Percentiles rank a stretch among this genome's conserved stretches.
Evolutionary conservation across 2,797 vertebrate species (phyloP).

Genomic region (Glyptemys insculpta): DNA sequence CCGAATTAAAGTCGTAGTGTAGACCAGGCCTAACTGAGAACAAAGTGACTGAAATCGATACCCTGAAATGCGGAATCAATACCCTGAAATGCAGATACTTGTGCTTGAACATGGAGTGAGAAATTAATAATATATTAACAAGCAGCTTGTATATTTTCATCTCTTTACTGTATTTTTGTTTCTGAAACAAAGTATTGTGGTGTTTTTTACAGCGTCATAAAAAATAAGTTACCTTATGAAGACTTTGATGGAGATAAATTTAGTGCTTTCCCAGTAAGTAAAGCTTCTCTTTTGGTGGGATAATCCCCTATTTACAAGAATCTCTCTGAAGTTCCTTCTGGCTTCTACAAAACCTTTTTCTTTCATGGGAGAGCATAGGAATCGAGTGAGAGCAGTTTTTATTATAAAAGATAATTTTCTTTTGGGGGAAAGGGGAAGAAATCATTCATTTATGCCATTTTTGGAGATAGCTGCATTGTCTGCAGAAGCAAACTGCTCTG

Average conservation of each 20-base stretch:
- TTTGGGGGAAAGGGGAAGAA: slow-evolving; percentile 21
- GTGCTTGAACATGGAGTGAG: background rate
- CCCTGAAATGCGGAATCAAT: background rate
- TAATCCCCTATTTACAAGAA: slow-evolving; percentile 30
- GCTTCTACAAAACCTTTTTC: slow-evolving; percentile 36
- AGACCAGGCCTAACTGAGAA: background rate
- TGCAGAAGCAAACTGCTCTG: slow-evolving; percentile 54
- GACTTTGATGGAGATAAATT: slow-evolving; percentile 83
- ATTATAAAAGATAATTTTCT: background rate
- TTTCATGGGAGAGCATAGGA: slow-evolving; percentile 42
- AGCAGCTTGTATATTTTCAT: background rate
- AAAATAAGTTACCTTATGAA: slow-evolving; percentile 77
- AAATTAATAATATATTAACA: background rate
- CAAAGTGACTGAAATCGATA: background rate
- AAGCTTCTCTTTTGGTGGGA: slow-evolving; percentile 37
- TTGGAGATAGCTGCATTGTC: slow-evolving; percentile 40
- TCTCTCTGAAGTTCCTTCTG: background rate
- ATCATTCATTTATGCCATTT: slow-evolving; percentile 31
- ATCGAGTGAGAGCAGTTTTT: slow-evolving; percentile 1
- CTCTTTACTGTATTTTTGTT: background rate
- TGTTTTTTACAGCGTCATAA: slow-evolving; percentile 67
- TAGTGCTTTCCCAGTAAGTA: slow-evolving; percentile 83
- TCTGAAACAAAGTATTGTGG: background rate
- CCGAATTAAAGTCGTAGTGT: too few relatives aligned
- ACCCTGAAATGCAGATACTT: background rate